phyloP scores from a whole-genome alignment of 2,113 vertebrate species.

The Pteruthius melanotis region DNA sequence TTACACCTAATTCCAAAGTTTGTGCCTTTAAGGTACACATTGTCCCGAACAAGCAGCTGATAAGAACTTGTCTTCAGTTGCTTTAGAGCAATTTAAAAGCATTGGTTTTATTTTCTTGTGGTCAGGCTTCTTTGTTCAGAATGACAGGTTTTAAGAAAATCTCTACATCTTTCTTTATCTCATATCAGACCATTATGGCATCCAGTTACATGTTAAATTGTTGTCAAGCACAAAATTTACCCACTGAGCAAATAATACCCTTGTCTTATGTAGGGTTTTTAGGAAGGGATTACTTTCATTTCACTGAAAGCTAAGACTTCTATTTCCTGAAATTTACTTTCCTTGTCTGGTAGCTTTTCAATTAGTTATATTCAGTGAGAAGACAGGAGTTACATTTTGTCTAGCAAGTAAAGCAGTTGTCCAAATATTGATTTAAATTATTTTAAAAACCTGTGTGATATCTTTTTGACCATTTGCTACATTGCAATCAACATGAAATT shows the following conservation, averaged over 20 bases:
- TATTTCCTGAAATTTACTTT: neutral
- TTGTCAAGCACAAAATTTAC: neutral
- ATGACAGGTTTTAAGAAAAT: neutral
- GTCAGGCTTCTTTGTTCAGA: neutral
- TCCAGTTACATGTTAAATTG: neutral
- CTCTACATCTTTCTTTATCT: neutral
- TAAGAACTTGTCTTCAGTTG: neutral
- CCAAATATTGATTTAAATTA: neutral
- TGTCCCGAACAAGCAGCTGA: neutral
- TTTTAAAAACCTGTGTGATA: neutral
- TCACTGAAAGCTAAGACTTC: neutral
- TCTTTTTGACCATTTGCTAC: neutral
- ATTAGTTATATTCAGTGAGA: neutral
- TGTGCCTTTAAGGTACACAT: neutral
- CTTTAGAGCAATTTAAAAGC: neutral
- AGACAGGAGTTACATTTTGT: neutral
- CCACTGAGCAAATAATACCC: neutral
- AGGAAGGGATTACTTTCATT: neutral
- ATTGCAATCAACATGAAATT: neutral
- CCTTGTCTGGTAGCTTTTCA: neutral
- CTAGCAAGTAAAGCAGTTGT: neutral
- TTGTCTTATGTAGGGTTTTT: neutral
- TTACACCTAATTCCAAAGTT: neutral
- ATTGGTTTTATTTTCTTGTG: neutral
- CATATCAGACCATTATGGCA: neutral